phyloP scores from a whole-genome alignment of 1,140 invertebrate genomes.

The Cydia pomonella region DNA sequence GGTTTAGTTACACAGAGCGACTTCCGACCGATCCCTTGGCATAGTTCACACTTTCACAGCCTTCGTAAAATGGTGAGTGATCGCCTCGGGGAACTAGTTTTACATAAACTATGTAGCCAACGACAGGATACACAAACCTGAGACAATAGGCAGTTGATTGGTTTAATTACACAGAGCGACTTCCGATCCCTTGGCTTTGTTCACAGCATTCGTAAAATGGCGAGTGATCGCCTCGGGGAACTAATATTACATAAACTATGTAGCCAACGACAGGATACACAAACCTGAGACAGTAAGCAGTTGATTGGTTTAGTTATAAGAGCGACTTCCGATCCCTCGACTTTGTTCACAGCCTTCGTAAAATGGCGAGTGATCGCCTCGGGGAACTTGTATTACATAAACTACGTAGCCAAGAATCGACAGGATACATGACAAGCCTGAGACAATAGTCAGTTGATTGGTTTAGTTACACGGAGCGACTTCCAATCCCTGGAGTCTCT shows the following conservation, averaged over 20 bases:
- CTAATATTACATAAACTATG: background rate
- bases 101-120: conserved; percentile 2
- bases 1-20: conserved; percentile 67
- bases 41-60: too few species aligned
- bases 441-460: conserved; percentile 67
- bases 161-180: conserved; percentile 67
- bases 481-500: conserved; percentile 54
- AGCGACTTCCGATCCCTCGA: conserved; percentile 54
- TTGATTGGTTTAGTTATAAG: conserved; percentile 72
- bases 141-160: conserved; percentile 67
- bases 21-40: conserved; percentile 51
- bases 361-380: background rate
- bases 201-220: background rate
- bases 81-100: background rate
- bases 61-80: background rate
- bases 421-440: conserved; percentile 34
- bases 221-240: background rate
- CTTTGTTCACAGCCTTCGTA: background rate
- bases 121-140: conserved; percentile 33
- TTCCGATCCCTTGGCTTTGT: conserved; percentile 48
- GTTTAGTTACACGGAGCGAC: conserved; percentile 67
- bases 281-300: conserved; percentile 55
- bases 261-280: conserved; percentile 12
- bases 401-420: background rate
- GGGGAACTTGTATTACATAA: background rate